phyloP scores from a whole-genome alignment of 1,140 invertebrate species.

The Nasonia longicornis region DNA sequence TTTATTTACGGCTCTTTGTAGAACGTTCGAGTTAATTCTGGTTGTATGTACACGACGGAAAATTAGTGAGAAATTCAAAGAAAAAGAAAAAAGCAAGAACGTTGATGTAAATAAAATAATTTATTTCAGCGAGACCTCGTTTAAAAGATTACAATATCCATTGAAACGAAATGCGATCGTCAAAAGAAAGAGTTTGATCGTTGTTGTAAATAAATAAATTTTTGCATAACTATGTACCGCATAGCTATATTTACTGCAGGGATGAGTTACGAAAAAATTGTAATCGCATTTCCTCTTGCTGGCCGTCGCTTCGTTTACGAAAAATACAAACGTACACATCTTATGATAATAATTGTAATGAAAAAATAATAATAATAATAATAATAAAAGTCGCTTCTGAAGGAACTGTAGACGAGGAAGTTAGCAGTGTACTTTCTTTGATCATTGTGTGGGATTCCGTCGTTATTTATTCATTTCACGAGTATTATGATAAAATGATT shows the following conservation, averaged over 20 bases:
- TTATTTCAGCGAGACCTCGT: constrained; percentile 40
- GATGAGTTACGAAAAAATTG: constrained; percentile 18
- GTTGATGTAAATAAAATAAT: constrained; percentile 46
- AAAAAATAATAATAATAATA: constrained; percentile 4
- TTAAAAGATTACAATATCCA: constrained; percentile 41
- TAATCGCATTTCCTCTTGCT: constrained; percentile 27
- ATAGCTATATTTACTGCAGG: neutral
- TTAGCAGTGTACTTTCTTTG: neutral
- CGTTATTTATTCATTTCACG: constrained; percentile 3
- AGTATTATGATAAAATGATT: neutral
- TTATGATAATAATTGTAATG: constrained; percentile 37
- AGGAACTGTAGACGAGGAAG: constrained; percentile 44
- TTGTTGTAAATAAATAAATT: constrained; percentile 37
- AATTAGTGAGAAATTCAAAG: neutral
- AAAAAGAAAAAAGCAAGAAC: constrained; percentile 13
- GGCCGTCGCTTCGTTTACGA: constrained; percentile 8
- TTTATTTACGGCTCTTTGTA: no score
- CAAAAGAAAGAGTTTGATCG: constrained; percentile 25
- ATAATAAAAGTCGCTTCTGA: constrained; percentile 40
- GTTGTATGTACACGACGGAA: no score
- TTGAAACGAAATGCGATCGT: constrained; percentile 34
- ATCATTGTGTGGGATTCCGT: neutral
- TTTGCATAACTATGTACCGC: constrained; percentile 1
- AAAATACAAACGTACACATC: constrained; percentile 36
- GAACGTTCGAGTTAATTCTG: no score